These are phyloP conservation scores for Atlantisia rogersi DNA, from an alignment of 2,113 vertebrate species.

Conservation along the genomic window DNA sequence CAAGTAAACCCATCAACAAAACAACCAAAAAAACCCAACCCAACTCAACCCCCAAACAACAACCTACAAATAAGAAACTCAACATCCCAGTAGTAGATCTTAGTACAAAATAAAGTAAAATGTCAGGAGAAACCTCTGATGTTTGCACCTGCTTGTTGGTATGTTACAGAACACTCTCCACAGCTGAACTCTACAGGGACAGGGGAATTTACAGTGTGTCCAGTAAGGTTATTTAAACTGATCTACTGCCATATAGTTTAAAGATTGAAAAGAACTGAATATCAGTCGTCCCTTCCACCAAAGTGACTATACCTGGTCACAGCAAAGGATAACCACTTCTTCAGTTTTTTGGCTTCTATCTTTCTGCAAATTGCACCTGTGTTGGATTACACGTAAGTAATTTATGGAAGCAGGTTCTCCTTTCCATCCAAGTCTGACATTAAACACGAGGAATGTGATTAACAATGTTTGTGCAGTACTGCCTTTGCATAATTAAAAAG, in stretches of 20 bases:
- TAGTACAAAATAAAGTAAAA: not conserved
- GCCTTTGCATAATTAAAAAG: constrained; percentile 23
- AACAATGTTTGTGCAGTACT: not conserved
- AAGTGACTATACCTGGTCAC: not conserved
- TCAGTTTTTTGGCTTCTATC: not conserved
- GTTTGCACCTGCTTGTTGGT: not conserved
- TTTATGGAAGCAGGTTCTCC: not conserved
- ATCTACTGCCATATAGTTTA: not conserved
- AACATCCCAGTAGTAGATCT: not conserved
- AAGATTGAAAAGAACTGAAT: not conserved
- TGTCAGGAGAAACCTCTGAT: not conserved
- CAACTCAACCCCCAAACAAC: not conserved
- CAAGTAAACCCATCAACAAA: too few relatives aligned
- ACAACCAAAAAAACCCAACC: not conserved
- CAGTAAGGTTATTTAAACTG: not conserved
- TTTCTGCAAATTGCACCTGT: not conserved
- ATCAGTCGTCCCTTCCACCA: not conserved
- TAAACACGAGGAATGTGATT: not conserved
- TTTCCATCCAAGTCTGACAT: not conserved
- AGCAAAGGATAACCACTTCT: not conserved
- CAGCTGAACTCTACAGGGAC: not conserved
- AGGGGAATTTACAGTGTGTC: not conserved
- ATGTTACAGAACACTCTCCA: rapidly evolving
- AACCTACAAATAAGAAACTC: not conserved
- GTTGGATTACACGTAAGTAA: not conserved